phyloP scores from a whole-genome alignment of 2,113 vertebrate species.

The Rallus limicola region DNA sequence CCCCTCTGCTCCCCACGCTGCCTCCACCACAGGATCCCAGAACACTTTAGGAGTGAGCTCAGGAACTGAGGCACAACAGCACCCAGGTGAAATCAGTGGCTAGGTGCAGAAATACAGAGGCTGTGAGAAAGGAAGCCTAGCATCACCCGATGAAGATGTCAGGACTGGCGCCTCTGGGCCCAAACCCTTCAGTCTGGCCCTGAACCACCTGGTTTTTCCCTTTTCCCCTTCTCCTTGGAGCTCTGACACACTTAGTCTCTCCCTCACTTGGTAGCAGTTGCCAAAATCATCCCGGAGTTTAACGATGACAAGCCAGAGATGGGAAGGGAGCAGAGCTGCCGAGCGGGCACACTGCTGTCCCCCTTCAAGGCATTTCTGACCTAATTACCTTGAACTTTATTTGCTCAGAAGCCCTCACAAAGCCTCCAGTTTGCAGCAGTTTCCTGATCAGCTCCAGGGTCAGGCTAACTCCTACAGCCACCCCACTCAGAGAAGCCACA shows the following conservation, averaged over 20 bases:
- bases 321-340: neutral
- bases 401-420: conserved; percentile 60
- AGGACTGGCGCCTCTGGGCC: neutral
- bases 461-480: neutral
- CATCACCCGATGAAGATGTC: neutral
- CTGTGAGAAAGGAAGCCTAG: neutral
- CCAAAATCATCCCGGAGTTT: neutral
- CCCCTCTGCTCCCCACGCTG: too few species aligned
- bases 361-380: conserved; percentile 57
- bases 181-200: neutral
- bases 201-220: neutral
- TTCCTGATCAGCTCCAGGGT: neutral
- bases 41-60: too few species aligned
- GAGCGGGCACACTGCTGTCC: neutral
- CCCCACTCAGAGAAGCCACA: neutral
- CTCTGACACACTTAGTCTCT: neutral
- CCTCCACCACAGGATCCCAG: too few species aligned
- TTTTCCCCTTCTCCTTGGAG: neutral
- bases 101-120: neutral
- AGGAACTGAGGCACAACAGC: neutral
- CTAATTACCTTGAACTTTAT: conserved; percentile 57
- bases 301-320: neutral
- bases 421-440: conserved; percentile 20
- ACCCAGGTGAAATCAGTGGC: neutral
- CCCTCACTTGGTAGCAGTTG: neutral